Conservation (phyloP, 2,888 invertebrate species). For the Pelosia muscerda region DNA sequence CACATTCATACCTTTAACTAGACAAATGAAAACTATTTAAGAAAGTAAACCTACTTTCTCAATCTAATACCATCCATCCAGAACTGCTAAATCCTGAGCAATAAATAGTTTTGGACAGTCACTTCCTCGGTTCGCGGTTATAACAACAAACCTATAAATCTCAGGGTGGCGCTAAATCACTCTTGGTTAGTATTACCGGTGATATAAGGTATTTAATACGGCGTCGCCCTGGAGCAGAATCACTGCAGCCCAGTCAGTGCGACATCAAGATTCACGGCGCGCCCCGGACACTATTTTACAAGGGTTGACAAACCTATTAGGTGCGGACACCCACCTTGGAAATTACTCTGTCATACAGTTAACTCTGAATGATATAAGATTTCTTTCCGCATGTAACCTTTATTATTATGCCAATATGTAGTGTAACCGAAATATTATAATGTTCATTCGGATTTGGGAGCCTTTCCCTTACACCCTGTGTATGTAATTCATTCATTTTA, state of each 20-base stretch:
- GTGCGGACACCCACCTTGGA: slow-evolving; percentile 9
- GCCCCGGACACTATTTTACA: slow-evolving; percentile 22
- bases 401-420: too few species aligned
- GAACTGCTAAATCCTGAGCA: neutral
- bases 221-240: neutral
- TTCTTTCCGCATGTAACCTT: neutral
- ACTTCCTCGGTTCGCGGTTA: neutral
- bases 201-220: slow-evolving; percentile 15
- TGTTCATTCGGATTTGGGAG: too few species aligned
- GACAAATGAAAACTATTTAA: neutral
- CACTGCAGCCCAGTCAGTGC: slow-evolving; percentile 18
- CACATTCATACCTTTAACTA: too few species aligned
- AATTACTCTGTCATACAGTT: slow-evolving; percentile 10
- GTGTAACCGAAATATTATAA: too few species aligned
- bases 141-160: slow-evolving; percentile 10
- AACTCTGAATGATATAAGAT: neutral
- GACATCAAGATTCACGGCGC: slow-evolving; percentile 33
- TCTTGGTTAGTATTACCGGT: slow-evolving; percentile 5
- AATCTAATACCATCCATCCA: neutral
- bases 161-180: neutral
- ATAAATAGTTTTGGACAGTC: neutral
- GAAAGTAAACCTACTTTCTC: too few species aligned
- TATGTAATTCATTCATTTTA: too few species aligned
- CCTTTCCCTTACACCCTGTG: too few species aligned
- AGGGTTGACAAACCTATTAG: slow-evolving; percentile 33